Percentiles rank a stretch among this genome's conserved stretches.
phyloP scores from a whole-genome alignment of 2,113 vertebrate genomes.

The Eupsittula cactorum region DNA sequence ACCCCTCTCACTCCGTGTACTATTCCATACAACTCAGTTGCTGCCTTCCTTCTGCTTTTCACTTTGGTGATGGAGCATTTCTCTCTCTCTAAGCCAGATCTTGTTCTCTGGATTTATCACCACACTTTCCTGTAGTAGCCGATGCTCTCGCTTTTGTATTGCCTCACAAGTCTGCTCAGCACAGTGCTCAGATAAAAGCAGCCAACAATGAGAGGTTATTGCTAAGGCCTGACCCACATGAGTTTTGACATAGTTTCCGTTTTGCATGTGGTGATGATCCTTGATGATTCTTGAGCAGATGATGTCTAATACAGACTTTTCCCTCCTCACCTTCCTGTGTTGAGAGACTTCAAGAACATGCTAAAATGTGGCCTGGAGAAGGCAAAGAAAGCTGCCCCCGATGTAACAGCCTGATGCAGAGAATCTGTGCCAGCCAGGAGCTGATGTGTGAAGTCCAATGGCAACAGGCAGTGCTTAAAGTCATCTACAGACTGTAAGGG shows the following conservation, averaged over 20 bases:
- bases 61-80: neutral
- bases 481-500: neutral
- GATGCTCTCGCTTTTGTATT: neutral
- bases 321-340: neutral
- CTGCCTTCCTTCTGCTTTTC: neutral
- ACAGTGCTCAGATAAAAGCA: neutral
- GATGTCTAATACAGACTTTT: neutral
- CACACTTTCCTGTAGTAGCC: neutral
- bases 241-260: neutral
- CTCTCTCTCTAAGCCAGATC: neutral
- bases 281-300: neutral
- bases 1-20: fast-evolving
- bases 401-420: no score
- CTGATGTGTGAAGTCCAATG: neutral
- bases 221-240: neutral
- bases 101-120: neutral
- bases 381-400: neutral
- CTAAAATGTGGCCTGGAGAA: neutral
- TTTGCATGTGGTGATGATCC: neutral
- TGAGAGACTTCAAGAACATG: neutral
- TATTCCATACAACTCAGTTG: neutral
- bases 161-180: neutral
- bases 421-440: neutral
- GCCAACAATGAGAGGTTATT: neutral
- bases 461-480: neutral